Evolutionary conservation across 2,888 invertebrate genomes (phyloP).

Genomic region (Pandemis heparana): DNA sequence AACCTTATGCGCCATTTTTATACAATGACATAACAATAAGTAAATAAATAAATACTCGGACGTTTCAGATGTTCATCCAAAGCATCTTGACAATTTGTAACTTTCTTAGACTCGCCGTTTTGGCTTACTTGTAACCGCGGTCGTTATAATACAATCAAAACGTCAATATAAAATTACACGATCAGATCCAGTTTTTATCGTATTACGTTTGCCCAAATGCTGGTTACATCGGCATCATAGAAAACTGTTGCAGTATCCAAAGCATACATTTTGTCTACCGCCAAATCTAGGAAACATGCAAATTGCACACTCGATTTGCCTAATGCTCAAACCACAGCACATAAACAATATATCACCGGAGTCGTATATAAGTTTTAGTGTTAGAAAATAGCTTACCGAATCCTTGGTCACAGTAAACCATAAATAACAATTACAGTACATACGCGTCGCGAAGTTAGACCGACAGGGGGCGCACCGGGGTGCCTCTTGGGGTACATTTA

Average conservation of each 20-base stretch:
- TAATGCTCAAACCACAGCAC: conserved; percentile 50
- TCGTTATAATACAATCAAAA: not conserved
- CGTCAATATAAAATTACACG: not conserved
- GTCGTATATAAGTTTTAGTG: conserved; percentile 21
- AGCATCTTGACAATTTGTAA: too few species aligned
- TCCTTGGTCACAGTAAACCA: conserved; percentile 44
- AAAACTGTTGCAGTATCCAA: conserved; percentile 1
- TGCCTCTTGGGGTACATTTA: conserved; percentile 59
- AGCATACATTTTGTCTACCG: conserved; percentile 38
- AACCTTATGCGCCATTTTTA: too few species aligned
- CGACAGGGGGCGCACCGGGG: conserved; percentile 46
- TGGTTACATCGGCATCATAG: not conserved
- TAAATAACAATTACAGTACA: conserved; percentile 52
- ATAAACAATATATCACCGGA: conserved; percentile 30
- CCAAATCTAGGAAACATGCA: conserved; percentile 37
- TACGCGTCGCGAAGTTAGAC: conserved; percentile 45
- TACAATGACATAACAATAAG: too few species aligned
- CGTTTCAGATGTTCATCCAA: too few species aligned
- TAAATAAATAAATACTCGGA: too few species aligned
- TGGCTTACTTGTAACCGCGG: too few species aligned
- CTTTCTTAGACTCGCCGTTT: too few species aligned
- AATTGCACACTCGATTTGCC: conserved; percentile 50
- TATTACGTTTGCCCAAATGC: not conserved
- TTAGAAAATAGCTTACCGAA: conserved; percentile 29
- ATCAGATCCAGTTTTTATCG: not conserved